Evolutionary conservation across 2,113 vertebrate genomes (phyloP).

Genomic region (Neogale vison): DNA sequence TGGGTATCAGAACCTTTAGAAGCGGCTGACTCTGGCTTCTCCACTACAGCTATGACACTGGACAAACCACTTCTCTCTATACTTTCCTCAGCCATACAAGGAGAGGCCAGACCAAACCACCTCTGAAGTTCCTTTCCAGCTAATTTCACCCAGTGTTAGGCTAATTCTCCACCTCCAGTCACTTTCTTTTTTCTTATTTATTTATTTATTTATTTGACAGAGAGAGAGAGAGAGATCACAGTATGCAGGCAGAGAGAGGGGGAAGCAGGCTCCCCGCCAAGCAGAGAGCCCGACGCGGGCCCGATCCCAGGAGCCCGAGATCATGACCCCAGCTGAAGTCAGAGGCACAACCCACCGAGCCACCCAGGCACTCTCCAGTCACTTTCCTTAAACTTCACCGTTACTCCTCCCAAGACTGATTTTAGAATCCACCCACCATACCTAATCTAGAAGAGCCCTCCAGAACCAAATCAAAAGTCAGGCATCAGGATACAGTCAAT

Average conservation of each 20-base stretch:
- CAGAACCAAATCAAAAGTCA: not conserved
- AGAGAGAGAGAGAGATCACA: too few species aligned
- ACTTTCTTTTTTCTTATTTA: not conserved
- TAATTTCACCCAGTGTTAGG: not conserved
- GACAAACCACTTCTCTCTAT: not conserved
- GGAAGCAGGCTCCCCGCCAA: too few species aligned
- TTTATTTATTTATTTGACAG: too few species aligned
- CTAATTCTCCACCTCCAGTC: not conserved
- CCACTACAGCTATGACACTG: not conserved
- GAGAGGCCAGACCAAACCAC: not conserved
- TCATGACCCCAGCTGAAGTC: too few species aligned
- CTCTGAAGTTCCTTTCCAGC: not conserved
- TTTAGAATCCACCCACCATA: not conserved
- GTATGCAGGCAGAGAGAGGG: too few species aligned
- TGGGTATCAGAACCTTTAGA: not conserved
- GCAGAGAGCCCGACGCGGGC: too few species aligned
- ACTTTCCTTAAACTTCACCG: not conserved
- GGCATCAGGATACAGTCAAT: not conserved
- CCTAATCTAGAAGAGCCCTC: not conserved
- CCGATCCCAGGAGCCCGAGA: too few species aligned
- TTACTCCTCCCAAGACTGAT: not conserved
- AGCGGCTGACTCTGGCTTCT: not conserved
- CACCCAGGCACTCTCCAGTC: not conserved
- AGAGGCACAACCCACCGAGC: too few species aligned
- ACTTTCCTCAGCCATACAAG: not conserved